phyloP scores from a whole-genome alignment of 2,797 vertebrate genomes.

The Crocidura indochinensis region DNA sequence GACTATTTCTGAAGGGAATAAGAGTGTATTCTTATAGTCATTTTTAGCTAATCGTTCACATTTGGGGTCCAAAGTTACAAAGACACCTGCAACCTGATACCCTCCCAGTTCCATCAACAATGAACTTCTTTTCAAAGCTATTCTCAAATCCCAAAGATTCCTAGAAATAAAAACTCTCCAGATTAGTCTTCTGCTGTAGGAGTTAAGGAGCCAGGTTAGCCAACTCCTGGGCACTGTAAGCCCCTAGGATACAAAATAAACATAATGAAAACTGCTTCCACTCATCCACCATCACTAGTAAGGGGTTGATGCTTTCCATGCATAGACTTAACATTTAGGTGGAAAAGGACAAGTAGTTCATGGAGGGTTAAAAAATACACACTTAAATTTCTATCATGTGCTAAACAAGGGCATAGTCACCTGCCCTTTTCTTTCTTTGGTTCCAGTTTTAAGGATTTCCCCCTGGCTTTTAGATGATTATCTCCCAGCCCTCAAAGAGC shows the following conservation, averaged over 20 bases:
- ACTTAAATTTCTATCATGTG: background rate
- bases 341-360: constrained; percentile 43
- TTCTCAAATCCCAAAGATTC: background rate
- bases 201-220: background rate
- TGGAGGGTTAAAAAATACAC: background rate
- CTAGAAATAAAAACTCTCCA: background rate
- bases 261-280: background rate
- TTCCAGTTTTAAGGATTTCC: background rate
- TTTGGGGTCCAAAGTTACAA: background rate
- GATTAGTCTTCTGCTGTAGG: background rate
- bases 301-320: background rate
- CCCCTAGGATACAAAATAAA: background rate
- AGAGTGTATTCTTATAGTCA: background rate
- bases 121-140: background rate
- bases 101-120: background rate
- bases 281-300: background rate
- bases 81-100: constrained; percentile 8
- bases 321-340: background rate
- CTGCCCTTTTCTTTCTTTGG: background rate
- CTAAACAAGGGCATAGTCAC: background rate
- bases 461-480: background rate
- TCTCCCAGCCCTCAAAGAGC: background rate
- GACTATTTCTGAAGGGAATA: background rate
- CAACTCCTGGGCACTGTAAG: too few relatives aligned
- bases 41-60: constrained; percentile 28